These are phyloP conservation scores for Atherinosoma microstoma DNA, from an alignment of 2,797 vertebrate genomes.

Conservation along the genomic window DNA sequence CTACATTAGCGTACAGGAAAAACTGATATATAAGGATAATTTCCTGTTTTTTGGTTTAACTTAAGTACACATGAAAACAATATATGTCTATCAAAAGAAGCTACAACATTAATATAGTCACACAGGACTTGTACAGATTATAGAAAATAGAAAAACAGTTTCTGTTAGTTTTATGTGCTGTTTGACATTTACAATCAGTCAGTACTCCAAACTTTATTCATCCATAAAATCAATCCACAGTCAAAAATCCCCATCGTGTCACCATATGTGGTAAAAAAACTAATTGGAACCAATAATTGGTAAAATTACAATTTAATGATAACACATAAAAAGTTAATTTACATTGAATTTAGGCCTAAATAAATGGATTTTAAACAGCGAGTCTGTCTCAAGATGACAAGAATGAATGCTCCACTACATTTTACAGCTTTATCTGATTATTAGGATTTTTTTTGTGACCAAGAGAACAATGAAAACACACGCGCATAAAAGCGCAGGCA, in stretches of 20 bases:
- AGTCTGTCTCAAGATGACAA: background rate
- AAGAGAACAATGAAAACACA: constrained; percentile 6
- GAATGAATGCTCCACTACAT: background rate
- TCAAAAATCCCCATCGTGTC: background rate
- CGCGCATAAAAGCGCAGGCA: background rate
- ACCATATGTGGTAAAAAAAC: background rate
- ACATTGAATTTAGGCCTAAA: background rate
- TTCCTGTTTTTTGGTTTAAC: background rate
- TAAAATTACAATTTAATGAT: background rate
- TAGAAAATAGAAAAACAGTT: too few species aligned
- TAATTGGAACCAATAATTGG: background rate
- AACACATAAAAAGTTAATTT: background rate
- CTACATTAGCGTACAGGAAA: background rate
- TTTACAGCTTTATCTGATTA: background rate
- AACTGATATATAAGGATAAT: background rate
- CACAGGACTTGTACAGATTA: too few species aligned
- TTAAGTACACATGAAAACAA: background rate
- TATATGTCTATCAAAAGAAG: background rate
- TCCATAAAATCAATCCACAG: background rate
- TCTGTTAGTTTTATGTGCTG: too few species aligned
- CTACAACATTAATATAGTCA: background rate
- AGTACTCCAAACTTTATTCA: background rate
- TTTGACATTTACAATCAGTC: background rate
- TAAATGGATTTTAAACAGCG: background rate
- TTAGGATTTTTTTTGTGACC: background rate